Evolutionary conservation across 37 sponge, comb jelly and placozoan species (phyloP).

Genomic region (Spongilla lacustris): DNA sequence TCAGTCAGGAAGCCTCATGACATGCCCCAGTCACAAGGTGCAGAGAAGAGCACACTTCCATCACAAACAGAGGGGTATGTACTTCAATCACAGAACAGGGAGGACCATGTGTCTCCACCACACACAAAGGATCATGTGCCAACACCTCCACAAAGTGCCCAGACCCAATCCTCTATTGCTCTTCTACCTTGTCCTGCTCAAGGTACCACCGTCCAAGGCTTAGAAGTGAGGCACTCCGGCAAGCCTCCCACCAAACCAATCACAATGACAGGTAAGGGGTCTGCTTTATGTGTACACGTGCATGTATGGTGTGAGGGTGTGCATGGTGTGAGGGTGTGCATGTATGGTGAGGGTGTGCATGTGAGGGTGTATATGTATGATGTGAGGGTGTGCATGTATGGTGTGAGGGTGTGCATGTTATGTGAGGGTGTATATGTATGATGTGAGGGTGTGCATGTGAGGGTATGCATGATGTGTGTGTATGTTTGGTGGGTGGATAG

Average conservation of each 20-base stretch:
- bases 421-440: background rate
- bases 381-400: background rate
- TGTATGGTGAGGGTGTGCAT: background rate
- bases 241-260: conserved; percentile 49
- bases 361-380: background rate
- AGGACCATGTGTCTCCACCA: too few relatives aligned
- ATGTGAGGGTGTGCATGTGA: background rate
- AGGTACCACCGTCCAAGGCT: background rate
- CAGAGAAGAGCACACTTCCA: too few relatives aligned
- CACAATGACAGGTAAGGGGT: conserved; percentile 40
- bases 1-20: background rate
- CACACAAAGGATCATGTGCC: background rate
- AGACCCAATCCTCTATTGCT: background rate
- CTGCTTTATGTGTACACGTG: too few relatives aligned
- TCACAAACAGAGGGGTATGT: too few relatives aligned
- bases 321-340: background rate
- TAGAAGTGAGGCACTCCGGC: background rate
- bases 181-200: background rate
- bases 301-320: too few relatives aligned
- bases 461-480: background rate
- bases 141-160: background rate
- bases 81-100: too few relatives aligned
- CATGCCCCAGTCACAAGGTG: background rate
- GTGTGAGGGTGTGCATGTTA: background rate
- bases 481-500: background rate